phyloP scores from a whole-genome alignment of 2,113 vertebrate genomes.

The Tyrannus savana region DNA sequence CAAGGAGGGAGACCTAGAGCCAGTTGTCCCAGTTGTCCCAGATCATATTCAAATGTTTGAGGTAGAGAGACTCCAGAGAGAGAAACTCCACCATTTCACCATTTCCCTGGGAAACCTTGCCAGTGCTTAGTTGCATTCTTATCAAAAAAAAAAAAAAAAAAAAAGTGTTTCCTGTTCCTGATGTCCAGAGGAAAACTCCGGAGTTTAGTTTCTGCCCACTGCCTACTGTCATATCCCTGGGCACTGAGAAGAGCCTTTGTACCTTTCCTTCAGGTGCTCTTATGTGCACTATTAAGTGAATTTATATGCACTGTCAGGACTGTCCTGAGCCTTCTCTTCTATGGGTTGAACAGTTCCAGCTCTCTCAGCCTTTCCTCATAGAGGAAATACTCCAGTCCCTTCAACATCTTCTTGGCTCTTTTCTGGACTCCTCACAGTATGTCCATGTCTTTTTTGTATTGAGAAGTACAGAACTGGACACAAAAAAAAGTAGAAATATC shows the following conservation, averaged over 20 bases:
- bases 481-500: neutral
- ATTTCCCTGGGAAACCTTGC: neutral
- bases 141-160: neutral
- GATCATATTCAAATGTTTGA: neutral
- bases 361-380: neutral
- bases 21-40: rapidly evolving
- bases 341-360: neutral
- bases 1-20: neutral
- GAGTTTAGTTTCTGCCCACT: neutral
- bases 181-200: neutral
- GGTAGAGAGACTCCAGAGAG: neutral
- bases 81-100: neutral
- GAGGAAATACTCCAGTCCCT: neutral
- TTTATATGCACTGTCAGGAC: neutral
- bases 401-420: neutral
- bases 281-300: neutral
- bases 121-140: neutral
- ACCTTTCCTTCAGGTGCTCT: neutral
- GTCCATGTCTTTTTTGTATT: neutral
- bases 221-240: neutral
- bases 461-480: neutral
- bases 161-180: neutral
- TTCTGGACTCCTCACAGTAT: neutral
- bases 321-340: neutral
- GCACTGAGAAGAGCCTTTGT: neutral